A percentile compares a stretch with the other conserved stretches of the same genome.
These are phyloP conservation scores for Ophraella communa DNA, from an alignment of 2,888 invertebrate species.

Conservation along the genomic window DNA sequence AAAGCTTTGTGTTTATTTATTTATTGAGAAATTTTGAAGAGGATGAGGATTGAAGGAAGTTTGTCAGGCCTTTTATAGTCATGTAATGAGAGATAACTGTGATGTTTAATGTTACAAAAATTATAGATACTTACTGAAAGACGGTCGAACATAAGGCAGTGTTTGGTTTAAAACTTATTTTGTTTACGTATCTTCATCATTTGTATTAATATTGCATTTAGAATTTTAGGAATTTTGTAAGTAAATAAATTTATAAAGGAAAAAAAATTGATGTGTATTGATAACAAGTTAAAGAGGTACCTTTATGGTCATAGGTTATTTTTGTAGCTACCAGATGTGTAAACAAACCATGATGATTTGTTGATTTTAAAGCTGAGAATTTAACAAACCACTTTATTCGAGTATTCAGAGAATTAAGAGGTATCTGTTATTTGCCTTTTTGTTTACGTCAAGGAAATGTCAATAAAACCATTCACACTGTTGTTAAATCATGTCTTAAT, in stretches of 20 bases:
- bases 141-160: neutral
- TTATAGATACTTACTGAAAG: neutral
- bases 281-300: neutral
- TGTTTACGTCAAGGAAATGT: neutral
- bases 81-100: neutral
- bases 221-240: neutral
- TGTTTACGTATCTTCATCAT: neutral
- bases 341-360: neutral
- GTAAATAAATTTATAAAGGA: neutral
- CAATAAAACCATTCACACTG: too few relatives aligned
- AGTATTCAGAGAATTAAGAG: neutral
- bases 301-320: neutral
- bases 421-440: neutral
- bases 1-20: neutral
- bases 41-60: neutral
- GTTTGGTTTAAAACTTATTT: neutral
- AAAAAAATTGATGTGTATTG: neutral
- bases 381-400: neutral
- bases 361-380: neutral
- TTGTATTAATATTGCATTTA: neutral
- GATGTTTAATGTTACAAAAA: neutral
- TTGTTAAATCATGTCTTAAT: too few relatives aligned
- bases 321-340: neutral
- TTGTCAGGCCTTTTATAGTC: neutral
- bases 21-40: neutral